phyloP scores from a whole-genome alignment of 2,797 vertebrate genomes.

The Gymnothorax javanicus region DNA sequence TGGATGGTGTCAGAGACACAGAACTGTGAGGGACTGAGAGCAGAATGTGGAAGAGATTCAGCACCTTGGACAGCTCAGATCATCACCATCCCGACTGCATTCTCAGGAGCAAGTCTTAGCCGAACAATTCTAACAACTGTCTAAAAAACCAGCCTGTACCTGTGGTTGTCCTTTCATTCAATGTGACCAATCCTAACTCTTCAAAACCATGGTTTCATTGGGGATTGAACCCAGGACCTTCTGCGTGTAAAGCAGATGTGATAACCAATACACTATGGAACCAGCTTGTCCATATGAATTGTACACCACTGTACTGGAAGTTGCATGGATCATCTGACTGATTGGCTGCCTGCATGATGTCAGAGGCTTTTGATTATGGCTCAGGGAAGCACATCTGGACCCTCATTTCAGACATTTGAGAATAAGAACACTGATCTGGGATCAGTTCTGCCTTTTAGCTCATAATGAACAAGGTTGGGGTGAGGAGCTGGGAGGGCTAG shows the following conservation, averaged over 20 bases:
- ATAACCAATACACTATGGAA: no score
- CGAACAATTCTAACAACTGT: no score
- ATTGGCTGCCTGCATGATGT: not conserved
- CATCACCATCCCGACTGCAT: not conserved
- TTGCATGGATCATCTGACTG: not conserved
- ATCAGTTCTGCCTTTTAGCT: no score
- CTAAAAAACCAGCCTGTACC: not conserved
- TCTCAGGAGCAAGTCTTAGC: not conserved
- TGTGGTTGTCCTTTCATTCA: not conserved
- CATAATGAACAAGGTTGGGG: no score
- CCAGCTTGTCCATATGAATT: no score
- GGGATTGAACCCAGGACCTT: no score
- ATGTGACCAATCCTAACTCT: no score
- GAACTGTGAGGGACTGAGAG: not conserved
- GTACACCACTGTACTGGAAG: no score
- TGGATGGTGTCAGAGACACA: not conserved
- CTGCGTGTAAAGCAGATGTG: no score
- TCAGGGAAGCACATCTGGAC: not conserved
- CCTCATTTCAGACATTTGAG: no score
- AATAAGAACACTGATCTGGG: no score
- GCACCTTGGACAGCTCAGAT: slow-evolving; percentile 36
- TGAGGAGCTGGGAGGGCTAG: no score
- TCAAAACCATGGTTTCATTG: not conserved
- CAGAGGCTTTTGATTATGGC: not conserved
- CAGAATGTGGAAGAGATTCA: slow-evolving; percentile 19